Conservation (phyloP, 2,113 vertebrate genomes). For the Psittacus erithacus region DNA sequence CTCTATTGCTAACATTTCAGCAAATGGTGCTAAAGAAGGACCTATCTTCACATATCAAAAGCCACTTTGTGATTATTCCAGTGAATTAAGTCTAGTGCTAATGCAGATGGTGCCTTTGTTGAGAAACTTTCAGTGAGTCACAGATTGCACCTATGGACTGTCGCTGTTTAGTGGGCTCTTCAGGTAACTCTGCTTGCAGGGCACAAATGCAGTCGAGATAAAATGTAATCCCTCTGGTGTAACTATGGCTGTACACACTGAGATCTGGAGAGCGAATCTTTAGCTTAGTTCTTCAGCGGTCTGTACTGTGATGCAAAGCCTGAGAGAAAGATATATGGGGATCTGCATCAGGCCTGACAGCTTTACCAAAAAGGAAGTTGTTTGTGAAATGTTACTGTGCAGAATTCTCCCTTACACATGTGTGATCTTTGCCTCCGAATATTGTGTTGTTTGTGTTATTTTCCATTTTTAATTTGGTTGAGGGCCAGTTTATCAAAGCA, state of each 20-base stretch:
- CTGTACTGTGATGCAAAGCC: not conserved
- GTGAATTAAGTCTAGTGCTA: not conserved
- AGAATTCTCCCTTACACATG: not conserved
- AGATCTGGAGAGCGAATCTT: not conserved
- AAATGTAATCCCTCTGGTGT: not conserved
- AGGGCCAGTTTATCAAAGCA: not conserved
- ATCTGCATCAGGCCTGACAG: not conserved
- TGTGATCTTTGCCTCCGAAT: not conserved
- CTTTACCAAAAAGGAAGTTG: not conserved
- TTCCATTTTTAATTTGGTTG: not conserved
- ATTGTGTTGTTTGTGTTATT: not conserved
- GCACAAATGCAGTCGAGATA: not conserved
- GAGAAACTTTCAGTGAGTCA: not conserved
- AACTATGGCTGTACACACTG: not conserved
- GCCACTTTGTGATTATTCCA: not conserved
- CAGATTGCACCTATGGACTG: not conserved
- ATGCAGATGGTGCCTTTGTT: not conserved
- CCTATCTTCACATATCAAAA: not conserved
- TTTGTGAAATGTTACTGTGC: not conserved
- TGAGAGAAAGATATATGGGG: not conserved
- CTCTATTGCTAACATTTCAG: not conserved
- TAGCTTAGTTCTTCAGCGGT: not conserved
- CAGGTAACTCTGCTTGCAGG: not conserved
- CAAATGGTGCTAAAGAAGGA: not conserved
- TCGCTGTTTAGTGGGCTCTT: not conserved